These are phyloP conservation scores for Formicarius rufipectus DNA, from an alignment of 2,113 vertebrate species.

Conservation along the genomic window DNA sequence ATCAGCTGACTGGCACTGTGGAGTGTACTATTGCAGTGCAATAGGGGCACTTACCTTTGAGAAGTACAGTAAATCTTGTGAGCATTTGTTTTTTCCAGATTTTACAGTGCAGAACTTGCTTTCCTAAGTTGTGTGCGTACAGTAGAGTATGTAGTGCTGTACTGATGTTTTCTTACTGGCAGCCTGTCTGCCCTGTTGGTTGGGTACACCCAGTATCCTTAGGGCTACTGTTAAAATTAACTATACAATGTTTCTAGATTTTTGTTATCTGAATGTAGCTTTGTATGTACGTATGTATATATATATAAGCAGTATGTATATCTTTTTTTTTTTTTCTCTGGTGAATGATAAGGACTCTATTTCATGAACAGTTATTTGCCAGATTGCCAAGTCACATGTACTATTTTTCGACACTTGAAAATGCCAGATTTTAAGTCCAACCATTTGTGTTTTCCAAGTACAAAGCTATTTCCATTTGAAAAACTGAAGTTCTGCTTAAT, in stretches of 20 bases:
- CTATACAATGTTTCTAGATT: background rate
- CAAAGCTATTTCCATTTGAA: constrained; percentile 28
- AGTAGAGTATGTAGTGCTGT: background rate
- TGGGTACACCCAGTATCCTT: background rate
- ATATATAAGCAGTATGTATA: background rate
- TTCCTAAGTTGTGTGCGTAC: background rate
- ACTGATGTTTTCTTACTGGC: background rate
- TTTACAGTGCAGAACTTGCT: background rate
- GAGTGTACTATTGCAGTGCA: background rate
- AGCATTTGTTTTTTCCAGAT: background rate
- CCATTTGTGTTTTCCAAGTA: constrained; percentile 31
- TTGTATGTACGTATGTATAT: too few relatives aligned
- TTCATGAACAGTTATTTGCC: background rate
- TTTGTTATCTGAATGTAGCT: background rate
- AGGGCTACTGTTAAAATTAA: background rate
- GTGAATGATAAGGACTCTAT: background rate
- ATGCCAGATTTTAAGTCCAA: background rate
- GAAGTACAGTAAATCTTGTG: background rate
- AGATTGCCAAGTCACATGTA: background rate
- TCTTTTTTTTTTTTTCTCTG: background rate
- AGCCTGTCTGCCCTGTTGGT: background rate
- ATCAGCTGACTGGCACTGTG: background rate
- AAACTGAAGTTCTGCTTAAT: background rate
- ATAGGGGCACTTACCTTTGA: background rate
- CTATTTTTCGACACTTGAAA: background rate